Evolutionary conservation across 2,797 vertebrate species (phyloP).

Genomic region (Pseudochromis fuscus): DNA sequence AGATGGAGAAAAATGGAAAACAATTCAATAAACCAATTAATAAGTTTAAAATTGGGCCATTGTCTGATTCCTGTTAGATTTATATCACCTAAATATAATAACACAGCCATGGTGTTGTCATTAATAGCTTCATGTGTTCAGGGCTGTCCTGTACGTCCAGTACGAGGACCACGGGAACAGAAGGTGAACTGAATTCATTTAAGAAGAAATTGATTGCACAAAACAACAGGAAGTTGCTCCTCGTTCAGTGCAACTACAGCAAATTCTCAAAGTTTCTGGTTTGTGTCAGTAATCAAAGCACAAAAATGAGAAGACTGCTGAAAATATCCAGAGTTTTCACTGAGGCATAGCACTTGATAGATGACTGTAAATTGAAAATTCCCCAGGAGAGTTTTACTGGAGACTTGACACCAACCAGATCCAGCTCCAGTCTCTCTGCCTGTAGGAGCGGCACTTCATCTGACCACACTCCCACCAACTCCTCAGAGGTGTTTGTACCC

Average conservation of each 20-base stretch:
- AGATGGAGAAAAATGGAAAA: too few species aligned
- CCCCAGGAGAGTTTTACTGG: conserved; percentile 10
- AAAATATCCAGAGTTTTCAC: conserved; percentile 23
- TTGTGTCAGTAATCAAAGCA: conserved; percentile 1
- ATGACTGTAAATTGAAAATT: conserved; percentile 12
- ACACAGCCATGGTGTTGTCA: not conserved
- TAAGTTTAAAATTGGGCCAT: too few species aligned
- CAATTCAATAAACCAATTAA: too few species aligned
- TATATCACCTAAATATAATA: not conserved
- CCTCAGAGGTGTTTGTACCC: not conserved
- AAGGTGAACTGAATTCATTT: not conserved
- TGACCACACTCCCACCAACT: conserved; percentile 11
- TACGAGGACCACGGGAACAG: not conserved
- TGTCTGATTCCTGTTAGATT: too few species aligned
- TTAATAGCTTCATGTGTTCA: not conserved
- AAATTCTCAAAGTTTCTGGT: not conserved
- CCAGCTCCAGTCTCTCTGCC: conserved; percentile 10
- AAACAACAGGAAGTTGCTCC: not conserved
- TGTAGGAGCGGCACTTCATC: not conserved
- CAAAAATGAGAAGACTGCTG: conserved; percentile 13
- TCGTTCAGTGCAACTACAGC: not conserved
- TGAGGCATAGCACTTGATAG: conserved; percentile 1
- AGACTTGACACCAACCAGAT: conserved; percentile 26
- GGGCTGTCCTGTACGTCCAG: not conserved
- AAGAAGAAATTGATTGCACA: too few species aligned